Conservation (phyloP, 2,797 vertebrate genomes). For the Myoxocephalus aenaeus region DNA sequence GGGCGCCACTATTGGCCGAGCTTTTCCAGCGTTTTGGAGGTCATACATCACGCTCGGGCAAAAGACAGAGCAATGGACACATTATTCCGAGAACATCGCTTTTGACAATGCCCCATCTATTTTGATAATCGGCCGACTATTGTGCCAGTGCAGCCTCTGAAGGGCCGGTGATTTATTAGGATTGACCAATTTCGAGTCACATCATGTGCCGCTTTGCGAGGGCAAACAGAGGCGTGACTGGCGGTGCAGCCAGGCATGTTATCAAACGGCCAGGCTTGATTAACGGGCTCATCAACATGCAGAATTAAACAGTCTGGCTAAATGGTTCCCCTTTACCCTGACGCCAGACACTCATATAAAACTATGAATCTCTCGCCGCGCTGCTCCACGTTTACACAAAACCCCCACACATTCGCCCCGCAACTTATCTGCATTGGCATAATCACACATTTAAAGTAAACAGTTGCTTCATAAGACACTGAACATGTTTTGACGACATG, state of each 20-base stretch:
- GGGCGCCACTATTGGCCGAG: conserved; percentile 47
- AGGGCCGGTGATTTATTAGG: conserved; percentile 75
- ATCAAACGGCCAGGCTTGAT: conserved; percentile 77
- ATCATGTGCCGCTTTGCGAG: conserved; percentile 73
- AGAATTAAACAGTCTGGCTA: conserved; percentile 73
- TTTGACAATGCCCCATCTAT: conserved; percentile 79
- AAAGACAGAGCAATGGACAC: conserved; percentile 73
- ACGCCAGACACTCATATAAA: conserved; percentile 64
- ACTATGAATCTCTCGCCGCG: conserved; percentile 52
- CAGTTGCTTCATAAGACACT: conserved; percentile 64
- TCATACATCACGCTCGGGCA: conserved; percentile 65
- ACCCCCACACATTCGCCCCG: conserved; percentile 46
- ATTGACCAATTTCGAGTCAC: conserved; percentile 79
- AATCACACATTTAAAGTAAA: conserved; percentile 56
- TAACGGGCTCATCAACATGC: conserved; percentile 78
- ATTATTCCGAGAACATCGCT: conserved; percentile 73
- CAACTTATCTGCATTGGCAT: conserved; percentile 53
- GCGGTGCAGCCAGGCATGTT: conserved; percentile 78
- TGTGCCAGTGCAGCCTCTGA: conserved; percentile 65
- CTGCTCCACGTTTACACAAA: conserved; percentile 29
- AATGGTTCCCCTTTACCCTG: conserved; percentile 61
- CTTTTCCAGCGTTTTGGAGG: conserved; percentile 63
- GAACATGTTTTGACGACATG: conserved; percentile 60
- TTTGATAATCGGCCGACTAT: conserved; percentile 77
- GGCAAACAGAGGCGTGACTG: conserved; percentile 78